A percentile compares a stretch with the other conserved stretches of the same genome.
Evolutionary conservation across 1,140 invertebrate species (phyloP).

Genomic region (Homarus americanus): DNA sequence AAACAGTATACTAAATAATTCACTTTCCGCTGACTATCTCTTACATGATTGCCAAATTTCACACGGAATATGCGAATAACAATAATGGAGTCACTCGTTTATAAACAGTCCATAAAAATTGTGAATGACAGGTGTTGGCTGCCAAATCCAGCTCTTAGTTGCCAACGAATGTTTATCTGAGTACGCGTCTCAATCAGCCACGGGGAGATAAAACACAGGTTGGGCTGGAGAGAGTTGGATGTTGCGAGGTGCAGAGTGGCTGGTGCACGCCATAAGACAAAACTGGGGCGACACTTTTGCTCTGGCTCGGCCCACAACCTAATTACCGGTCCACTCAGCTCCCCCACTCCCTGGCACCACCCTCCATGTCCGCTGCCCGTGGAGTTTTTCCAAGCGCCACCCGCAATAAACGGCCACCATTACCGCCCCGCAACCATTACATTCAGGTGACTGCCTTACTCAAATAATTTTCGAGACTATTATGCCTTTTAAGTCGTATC

Average conservation of each 20-base stretch:
- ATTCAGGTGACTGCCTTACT: neutral
- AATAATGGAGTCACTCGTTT: constrained; percentile 9
- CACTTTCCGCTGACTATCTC: no score
- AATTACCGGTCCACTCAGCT: constrained; percentile 68
- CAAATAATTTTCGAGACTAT: neutral
- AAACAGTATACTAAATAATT: neutral
- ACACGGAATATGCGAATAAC: neutral
- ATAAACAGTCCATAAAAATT: constrained; percentile 68
- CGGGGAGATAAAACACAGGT: constrained; percentile 13
- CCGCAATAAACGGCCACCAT: neutral
- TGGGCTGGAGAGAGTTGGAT: neutral
- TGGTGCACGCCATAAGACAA: constrained; percentile 69
- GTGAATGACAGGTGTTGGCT: constrained; percentile 68
- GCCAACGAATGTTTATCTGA: constrained; percentile 61
- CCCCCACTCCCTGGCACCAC: constrained; percentile 23
- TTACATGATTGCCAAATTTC: neutral
- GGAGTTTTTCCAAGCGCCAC: constrained; percentile 17
- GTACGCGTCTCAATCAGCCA: constrained; percentile 4
- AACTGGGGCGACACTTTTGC: constrained; percentile 73
- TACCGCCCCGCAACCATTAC: neutral
- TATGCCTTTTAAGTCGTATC: neutral
- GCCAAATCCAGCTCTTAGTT: constrained; percentile 52
- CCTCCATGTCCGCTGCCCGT: constrained; percentile 12
- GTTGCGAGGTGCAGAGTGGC: constrained; percentile 25
- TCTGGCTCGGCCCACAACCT: constrained; percentile 70